Evolutionary conservation across 2,888 invertebrate species (phyloP), one percentile per base, ranked within the genome.

Genomic region (Drosophila emarginata): DNA sequence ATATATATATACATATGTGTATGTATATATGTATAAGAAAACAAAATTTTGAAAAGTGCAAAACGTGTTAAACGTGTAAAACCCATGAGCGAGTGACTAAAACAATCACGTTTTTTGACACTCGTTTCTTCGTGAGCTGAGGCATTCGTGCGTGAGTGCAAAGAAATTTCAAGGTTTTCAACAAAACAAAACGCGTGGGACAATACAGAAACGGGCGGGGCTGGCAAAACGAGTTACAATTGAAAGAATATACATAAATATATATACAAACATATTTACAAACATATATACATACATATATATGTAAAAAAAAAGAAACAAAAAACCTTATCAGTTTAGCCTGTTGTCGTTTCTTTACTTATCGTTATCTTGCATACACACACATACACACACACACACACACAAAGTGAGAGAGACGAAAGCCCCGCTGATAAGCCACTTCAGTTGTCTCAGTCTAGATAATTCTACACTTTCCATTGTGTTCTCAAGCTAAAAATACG

Each of bases 21-120:
- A 39, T 21, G 11, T 11, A 3, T 45, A 45, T 18, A 45, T 40
- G 18, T 15, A 45, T 32, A 32, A 32, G 45, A 52, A 45, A 56
- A 32, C 32, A 72, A 60, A 57, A 61, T 61, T 37, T 36, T 36
- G 57, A 67, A 73, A 77, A 79, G 62, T 64, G 63, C 56, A 76
- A 87, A 86, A 86, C 80, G 81, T 80, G 83, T 77, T 68, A 76
- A 62, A 64, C 62, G 72, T 39, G 53, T 26, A 64, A 45, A 53
- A 54, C 28, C 36, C 18, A 61, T 58, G 61, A 62, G 58, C 64
- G 63, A 65, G 66, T 71, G 76, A 76, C 67, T 66, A 61, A 67
- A 68, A 64, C 64, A 72, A 80, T 86, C 82, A 88, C 88, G 88
- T 88, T 88, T 87, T 87, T 77, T 71, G 52, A 72, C 71, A 82